These are phyloP conservation scores for Dorcus parallelipipedus DNA, from an alignment of 2,888 invertebrate species.

Conservation along the genomic window DNA sequence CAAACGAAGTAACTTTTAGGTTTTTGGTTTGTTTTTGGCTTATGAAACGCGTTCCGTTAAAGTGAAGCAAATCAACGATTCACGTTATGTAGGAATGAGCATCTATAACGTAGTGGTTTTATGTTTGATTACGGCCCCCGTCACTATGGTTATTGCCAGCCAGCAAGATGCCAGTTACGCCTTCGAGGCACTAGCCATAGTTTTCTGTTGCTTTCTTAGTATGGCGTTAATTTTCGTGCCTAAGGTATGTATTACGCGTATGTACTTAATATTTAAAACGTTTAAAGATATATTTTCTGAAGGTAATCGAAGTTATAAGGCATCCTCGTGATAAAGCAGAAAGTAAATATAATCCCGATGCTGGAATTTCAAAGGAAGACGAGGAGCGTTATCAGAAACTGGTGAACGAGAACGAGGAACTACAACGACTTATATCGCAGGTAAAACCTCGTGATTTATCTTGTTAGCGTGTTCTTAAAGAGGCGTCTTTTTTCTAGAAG, in stretches of 20 bases:
- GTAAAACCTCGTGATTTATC: constrained; percentile 51
- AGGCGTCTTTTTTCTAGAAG: constrained; percentile 60
- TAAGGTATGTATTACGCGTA: constrained; percentile 62
- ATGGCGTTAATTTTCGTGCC: constrained; percentile 98
- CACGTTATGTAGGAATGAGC: constrained; percentile 97
- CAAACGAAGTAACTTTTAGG: constrained; percentile 41
- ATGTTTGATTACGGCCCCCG: constrained; percentile 96
- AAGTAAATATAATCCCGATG: constrained; percentile 82
- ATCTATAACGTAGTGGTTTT: constrained; percentile 99
- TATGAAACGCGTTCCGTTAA: constrained; percentile 98
- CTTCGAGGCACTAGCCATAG: constrained; percentile 93
- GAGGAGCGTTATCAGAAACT: constrained; percentile 93
- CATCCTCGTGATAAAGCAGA: constrained; percentile 87
- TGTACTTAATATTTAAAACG: neutral
- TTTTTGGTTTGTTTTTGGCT: constrained; percentile 95
- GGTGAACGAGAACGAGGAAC: constrained; percentile 90
- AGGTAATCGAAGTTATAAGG: constrained; percentile 86
- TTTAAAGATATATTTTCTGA: constrained; percentile 5
- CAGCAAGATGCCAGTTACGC: constrained; percentile 98
- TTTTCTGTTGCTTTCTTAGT: constrained; percentile 97
- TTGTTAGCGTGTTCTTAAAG: neutral
- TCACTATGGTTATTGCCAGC: constrained; percentile 93
- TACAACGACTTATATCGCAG: constrained; percentile 91
- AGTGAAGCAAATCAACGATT: constrained; percentile 96
- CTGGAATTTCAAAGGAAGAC: constrained; percentile 81